Conservation (phyloP, 2,888 invertebrate species). For the Drosophila histrio region DNA sequence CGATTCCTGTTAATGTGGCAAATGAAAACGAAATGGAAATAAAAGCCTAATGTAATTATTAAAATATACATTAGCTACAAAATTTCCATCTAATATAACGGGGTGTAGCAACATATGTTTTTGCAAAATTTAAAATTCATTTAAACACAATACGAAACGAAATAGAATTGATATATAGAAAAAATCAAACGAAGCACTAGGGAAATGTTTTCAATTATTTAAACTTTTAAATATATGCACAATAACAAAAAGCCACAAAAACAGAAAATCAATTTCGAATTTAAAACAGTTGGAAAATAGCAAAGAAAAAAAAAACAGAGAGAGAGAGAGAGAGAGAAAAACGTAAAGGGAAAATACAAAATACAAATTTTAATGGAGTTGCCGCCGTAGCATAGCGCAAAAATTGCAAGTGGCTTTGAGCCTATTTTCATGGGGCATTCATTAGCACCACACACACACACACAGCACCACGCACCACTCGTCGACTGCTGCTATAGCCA, state of each 20-base stretch:
- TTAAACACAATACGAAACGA: neutral
- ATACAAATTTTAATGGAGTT: slow-evolving; percentile 54
- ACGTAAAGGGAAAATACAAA: slow-evolving; percentile 31
- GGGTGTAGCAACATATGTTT: neutral
- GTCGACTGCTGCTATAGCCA: neutral
- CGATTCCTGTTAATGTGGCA: neutral
- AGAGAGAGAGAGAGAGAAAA: neutral
- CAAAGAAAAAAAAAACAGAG: neutral
- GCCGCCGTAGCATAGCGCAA: slow-evolving; percentile 15
- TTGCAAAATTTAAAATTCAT: slow-evolving; percentile 8
- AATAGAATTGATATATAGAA: neutral
- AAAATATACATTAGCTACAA: too few relatives aligned
- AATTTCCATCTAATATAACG: neutral
- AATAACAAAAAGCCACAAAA: neutral
- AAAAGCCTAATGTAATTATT: neutral
- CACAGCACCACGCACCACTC: slow-evolving; percentile 25
- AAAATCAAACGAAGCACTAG: slow-evolving; percentile 16
- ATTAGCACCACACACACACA: slow-evolving; percentile 36
- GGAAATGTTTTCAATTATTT: slow-evolving; percentile 35
- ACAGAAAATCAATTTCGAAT: slow-evolving; percentile 54
- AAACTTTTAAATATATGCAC: slow-evolving; percentile 33
- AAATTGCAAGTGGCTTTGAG: slow-evolving; percentile 46
- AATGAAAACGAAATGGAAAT: neutral
- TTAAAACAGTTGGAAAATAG: slow-evolving; percentile 41
- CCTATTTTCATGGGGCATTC: slow-evolving; percentile 48